phyloP scores from a whole-genome alignment of 2,113 vertebrate genomes.

The Agapornis roseicollis region DNA sequence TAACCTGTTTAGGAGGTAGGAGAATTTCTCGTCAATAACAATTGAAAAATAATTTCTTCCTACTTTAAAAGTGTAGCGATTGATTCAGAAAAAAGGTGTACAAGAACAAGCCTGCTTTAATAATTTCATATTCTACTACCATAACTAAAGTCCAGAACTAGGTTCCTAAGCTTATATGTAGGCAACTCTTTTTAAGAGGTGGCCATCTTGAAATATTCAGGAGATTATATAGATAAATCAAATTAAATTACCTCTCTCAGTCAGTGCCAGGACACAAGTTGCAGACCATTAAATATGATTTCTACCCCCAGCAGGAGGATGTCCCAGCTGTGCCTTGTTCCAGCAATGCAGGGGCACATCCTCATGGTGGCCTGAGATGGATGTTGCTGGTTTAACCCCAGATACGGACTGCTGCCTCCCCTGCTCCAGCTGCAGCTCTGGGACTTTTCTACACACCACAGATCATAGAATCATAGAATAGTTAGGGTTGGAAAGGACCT shows the following conservation, averaged over 20 bases:
- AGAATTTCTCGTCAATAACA: neutral
- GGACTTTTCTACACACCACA: fast-evolving
- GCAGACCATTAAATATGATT: neutral
- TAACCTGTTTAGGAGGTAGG: neutral
- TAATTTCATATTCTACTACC: neutral
- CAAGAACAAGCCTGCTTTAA: neutral
- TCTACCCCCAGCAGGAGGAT: fast-evolving
- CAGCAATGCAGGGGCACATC: neutral
- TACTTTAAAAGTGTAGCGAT: neutral
- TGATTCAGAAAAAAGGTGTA: neutral
- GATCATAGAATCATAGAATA: too few relatives aligned
- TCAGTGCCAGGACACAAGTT: neutral
- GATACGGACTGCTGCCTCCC: neutral
- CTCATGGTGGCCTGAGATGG: fast-evolving
- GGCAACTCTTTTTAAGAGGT: neutral
- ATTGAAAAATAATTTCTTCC: neutral
- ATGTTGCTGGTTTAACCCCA: neutral
- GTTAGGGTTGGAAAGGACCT: too few relatives aligned
- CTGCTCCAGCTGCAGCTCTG: neutral
- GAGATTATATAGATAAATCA: neutral
- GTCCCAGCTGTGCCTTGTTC: fast-evolving
- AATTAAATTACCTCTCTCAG: neutral
- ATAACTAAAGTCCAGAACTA: neutral
- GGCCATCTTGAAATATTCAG: fast-evolving
- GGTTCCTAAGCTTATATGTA: neutral